These are phyloP conservation scores for Aegithalos caudatus DNA, from an alignment of 2,113 vertebrate species.

Conservation along the genomic window DNA sequence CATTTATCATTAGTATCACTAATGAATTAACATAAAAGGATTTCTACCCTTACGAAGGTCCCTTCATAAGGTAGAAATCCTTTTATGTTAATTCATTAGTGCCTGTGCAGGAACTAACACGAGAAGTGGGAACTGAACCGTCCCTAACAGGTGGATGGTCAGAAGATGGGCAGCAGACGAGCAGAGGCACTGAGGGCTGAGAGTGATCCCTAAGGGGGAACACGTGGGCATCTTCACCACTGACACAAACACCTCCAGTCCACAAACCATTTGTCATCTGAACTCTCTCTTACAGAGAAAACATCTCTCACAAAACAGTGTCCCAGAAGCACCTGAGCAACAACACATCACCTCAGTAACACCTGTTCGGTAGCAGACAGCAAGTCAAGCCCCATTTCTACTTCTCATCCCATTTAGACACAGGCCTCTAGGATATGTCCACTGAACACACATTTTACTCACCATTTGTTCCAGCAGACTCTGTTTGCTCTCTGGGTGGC, in stretches of 20 bases:
- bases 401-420: neutral
- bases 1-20: neutral
- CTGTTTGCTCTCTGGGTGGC: neutral
- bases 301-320: neutral
- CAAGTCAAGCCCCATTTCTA: neutral
- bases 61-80: too few relatives aligned
- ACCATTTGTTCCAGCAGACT: slow-evolving; percentile 26
- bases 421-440: neutral
- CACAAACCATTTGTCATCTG: neutral
- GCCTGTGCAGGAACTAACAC: neutral
- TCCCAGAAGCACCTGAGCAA: neutral
- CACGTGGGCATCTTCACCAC: neutral
- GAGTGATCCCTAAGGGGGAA: neutral
- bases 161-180: neutral
- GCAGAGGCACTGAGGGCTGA: neutral
- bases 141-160: neutral
- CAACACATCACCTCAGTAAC: neutral
- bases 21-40: neutral
- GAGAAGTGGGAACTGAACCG: neutral
- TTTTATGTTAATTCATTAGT: too few relatives aligned
- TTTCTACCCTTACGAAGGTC: neutral
- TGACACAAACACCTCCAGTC: neutral
- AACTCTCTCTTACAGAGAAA: neutral
- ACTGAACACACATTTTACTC: neutral
- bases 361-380: neutral